These are phyloP conservation scores for Hyppa rectilinea DNA, from an alignment of 2,888 invertebrate species.

Conservation along the genomic window DNA sequence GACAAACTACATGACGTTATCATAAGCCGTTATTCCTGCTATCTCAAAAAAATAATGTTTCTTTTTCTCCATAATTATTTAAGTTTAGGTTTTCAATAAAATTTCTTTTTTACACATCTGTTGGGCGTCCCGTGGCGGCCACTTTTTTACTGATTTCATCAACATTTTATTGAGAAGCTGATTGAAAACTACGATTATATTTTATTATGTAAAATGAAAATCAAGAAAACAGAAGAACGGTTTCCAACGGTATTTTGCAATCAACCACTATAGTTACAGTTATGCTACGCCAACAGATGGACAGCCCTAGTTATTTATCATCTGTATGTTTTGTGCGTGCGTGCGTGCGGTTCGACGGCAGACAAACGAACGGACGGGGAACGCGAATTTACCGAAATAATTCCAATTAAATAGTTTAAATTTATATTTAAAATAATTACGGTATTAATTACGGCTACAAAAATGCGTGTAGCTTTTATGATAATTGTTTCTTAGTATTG, in stretches of 20 bases:
- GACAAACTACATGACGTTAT: too few relatives aligned
- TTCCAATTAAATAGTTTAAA: constrained; percentile 33
- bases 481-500: constrained; percentile 58
- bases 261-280: not conserved
- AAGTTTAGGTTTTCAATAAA: too few relatives aligned
- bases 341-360: constrained; percentile 55
- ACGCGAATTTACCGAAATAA: constrained; percentile 57
- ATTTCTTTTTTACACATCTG: too few relatives aligned
- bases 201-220: not conserved
- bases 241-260: not conserved
- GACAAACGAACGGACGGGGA: constrained; percentile 61
- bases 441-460: constrained; percentile 28
- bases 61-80: too few relatives aligned
- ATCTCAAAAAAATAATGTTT: too few relatives aligned
- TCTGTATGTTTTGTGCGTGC: constrained; percentile 52
- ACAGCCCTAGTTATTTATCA: constrained; percentile 56
- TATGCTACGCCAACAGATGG: not conserved
- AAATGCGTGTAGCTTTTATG: constrained; percentile 63
- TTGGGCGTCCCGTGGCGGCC: too few relatives aligned
- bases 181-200: not conserved
- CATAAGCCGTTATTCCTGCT: too few relatives aligned
- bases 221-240: too few relatives aligned
- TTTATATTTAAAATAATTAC: constrained; percentile 39
- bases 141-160: not conserved
- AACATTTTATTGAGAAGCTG: not conserved